Evolutionary conservation across 23 tunicate species (phyloP).

Genomic region (Corella eumyota): DNA sequence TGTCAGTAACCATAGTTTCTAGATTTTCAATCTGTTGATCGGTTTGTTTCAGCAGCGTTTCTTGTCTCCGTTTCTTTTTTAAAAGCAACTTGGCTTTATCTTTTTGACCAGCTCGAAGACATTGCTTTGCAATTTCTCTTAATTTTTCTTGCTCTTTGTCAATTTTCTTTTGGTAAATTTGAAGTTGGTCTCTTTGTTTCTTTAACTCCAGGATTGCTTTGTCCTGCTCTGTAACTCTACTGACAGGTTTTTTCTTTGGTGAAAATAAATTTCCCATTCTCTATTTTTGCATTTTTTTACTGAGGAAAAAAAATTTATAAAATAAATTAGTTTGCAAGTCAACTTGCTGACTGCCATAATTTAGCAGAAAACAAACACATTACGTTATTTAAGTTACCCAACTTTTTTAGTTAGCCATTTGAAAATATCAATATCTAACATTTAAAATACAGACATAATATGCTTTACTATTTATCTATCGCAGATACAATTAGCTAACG

Average conservation of each 20-base stretch:
- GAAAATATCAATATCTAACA: no score
- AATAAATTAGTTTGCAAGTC: no score
- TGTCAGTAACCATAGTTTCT: conserved; percentile 73
- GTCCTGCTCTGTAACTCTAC: conserved; percentile 82
- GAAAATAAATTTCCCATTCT: conserved; percentile 81
- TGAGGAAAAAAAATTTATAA: no score
- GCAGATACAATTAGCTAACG: no score
- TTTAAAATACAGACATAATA: no score
- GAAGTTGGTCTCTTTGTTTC: conserved; percentile 81
- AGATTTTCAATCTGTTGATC: conserved; percentile 77
- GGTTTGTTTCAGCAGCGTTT: conserved; percentile 57
- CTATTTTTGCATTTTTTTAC: background rate
- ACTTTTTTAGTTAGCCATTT: no score
- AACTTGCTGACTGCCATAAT: no score
- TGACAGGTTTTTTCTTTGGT: conserved; percentile 51
- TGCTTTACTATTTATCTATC: no score
- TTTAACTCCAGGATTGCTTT: conserved; percentile 77
- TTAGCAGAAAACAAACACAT: no score
- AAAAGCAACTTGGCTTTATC: conserved; percentile 70
- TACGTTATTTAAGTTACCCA: no score
- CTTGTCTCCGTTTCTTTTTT: conserved; percentile 83
- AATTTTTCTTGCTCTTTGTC: conserved; percentile 77
- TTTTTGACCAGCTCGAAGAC: conserved; percentile 54
- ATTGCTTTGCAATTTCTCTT: conserved; percentile 50
- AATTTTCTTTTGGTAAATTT: conserved; percentile 65